Evolutionary conservation across 2,113 vertebrate species (phyloP), one percentile per base, ranked within the genome.

Genomic region (Ciconia maguari): DNA sequence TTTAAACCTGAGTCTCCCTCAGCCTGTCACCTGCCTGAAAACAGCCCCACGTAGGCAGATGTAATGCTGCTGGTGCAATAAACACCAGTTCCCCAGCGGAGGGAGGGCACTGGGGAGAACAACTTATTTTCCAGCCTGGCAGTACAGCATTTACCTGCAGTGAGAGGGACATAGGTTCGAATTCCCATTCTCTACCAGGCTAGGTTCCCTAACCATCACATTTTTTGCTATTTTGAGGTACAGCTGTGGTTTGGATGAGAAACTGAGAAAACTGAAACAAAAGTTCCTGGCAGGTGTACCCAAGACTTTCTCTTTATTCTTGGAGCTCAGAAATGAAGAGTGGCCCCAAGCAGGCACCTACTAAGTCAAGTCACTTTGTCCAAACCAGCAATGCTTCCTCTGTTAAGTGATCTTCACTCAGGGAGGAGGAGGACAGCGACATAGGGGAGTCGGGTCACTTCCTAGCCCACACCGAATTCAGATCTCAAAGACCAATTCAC

Each of bases 1-100:
- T 57, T 82, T 22, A 52, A 87, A 48, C 20, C 17, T 21, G 52
- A 8, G 8, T 71, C 10, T 69, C 58, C 14, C 36, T 72, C 57
- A 64, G 44, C 7, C 18, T 58, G 78, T 38, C 64, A 36, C 27
- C 29, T 83, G 25, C 16, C 30, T 16, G 22, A 16, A 49, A 65
- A 12, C 36, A 74, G 2, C 46, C 29, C 10, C 36, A 14, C 0
- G 7, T 0, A 41, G 36, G 69, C 79, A 68, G 82, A 34, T 11
- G 30, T 15, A 10, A 25, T 9, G 38, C 36, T 46, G 16, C 46
- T 30, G 34, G 57, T 18, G 27, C 48, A 55, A 3, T 9, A 57
- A 75, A 38, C 16, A 30, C 69, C 77, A 21, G 13, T 9, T 75
- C 42, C 14, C 66, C 2, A 6, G 57, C 3, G 7, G 18, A 42